Percentiles rank a stretch among this genome's conserved stretches.
Conservation (phyloP, 1,140 invertebrate genomes). For the Parapsyche elsis region DNA sequence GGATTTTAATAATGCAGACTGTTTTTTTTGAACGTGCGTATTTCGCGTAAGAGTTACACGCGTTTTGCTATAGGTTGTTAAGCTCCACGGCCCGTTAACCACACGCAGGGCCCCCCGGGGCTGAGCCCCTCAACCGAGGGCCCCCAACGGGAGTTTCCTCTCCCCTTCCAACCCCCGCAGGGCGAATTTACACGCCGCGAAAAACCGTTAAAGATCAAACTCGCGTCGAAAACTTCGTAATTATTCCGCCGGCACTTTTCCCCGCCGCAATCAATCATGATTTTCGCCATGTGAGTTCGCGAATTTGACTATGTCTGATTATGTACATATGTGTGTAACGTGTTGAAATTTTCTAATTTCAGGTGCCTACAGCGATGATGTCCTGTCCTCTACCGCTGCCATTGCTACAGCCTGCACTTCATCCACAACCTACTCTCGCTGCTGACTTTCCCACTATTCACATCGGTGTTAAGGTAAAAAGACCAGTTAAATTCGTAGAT, state of each 20-base stretch:
- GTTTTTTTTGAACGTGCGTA: background rate
- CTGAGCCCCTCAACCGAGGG: background rate
- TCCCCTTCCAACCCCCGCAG: background rate
- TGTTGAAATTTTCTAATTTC: slow-evolving; percentile 34
- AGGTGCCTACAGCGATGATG: slow-evolving; percentile 74
- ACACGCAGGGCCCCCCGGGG: slow-evolving; percentile 1
- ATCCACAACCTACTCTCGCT: slow-evolving; percentile 69
- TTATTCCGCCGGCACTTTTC: background rate
- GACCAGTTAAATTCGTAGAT: no score
- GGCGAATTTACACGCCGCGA: background rate
- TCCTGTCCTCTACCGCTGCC: slow-evolving; percentile 73
- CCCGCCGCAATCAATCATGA: slow-evolving; percentile 13
- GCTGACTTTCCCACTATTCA: slow-evolving; percentile 70
- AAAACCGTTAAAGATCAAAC: slow-evolving; percentile 5
- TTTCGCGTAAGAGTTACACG: background rate
- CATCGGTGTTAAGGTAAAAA: slow-evolving; percentile 72
- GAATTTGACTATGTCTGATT: background rate
- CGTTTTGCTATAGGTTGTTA: slow-evolving; percentile 7
- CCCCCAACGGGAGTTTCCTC: background rate
- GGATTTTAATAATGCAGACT: background rate
- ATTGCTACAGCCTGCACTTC: slow-evolving; percentile 69
- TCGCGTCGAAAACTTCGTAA: slow-evolving; percentile 11
- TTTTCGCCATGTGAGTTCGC: slow-evolving; percentile 16
- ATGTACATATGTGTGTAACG: background rate
- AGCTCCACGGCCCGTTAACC: slow-evolving; percentile 13